Evolutionary conservation across 2,113 vertebrate species (phyloP).

Genomic region (Oncorhynchus clarkii): DNA sequence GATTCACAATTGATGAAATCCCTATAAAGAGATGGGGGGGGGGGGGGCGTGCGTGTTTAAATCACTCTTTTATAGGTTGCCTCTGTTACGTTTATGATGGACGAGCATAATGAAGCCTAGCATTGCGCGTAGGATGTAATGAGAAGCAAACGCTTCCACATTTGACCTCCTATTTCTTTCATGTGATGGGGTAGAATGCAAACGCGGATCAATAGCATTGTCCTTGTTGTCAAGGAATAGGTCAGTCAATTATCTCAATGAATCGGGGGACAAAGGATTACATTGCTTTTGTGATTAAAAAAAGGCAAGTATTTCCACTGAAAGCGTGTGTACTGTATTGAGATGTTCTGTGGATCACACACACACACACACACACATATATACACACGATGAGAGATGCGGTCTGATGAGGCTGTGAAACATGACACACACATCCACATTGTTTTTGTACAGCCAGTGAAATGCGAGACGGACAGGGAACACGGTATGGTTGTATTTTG

Average conservation of each 20-base stretch:
- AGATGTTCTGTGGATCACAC: not conserved
- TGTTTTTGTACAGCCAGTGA: not conserved
- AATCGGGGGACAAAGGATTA: conserved; percentile 1
- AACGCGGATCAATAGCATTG: not conserved
- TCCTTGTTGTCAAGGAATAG: conserved; percentile 12
- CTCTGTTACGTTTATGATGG: not conserved
- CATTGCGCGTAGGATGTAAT: not conserved
- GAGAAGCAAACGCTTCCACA: not conserved
- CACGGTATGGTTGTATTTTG: not conserved
- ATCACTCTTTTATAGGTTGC: not conserved
- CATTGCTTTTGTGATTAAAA: conserved; percentile 5
- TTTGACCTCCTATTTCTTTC: conserved; percentile 7
- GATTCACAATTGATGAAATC: conserved; percentile 49
- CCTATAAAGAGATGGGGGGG: not conserved
- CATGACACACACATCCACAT: not conserved
- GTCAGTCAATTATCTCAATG: conserved; percentile 22
- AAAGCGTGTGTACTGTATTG: not conserved
- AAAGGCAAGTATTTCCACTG: not conserved
- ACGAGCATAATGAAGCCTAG: not conserved
- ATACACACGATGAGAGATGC: not conserved
- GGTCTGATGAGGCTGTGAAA: not conserved
- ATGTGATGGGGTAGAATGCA: conserved; percentile 7
- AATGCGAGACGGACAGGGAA: not conserved
- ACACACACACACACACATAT: not conserved
- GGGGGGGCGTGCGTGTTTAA: not conserved